Percentiles rank a stretch among this genome's conserved stretches.
These are phyloP conservation scores for Dermatemys mawii DNA, from an alignment of 2,113 vertebrate species.

Conservation along the genomic window DNA sequence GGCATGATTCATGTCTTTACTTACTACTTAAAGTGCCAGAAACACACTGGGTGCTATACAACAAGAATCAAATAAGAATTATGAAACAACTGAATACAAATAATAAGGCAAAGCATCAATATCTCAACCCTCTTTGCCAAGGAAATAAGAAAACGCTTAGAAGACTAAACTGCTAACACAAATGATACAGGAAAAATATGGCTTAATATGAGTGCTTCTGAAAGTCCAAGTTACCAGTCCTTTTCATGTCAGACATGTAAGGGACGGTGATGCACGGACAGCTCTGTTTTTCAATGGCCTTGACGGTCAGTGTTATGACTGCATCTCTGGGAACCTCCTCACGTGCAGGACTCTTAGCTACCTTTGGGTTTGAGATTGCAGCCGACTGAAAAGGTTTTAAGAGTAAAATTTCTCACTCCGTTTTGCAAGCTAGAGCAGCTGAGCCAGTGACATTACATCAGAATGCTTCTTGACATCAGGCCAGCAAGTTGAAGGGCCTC, in stretches of 20 bases:
- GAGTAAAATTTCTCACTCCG: neutral
- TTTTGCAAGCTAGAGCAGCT: neutral
- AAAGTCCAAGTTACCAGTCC: neutral
- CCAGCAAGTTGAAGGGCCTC: neutral
- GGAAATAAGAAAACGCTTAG: neutral
- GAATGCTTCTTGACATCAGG: neutral
- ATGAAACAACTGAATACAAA: neutral
- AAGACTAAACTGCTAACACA: neutral
- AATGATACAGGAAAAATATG: neutral
- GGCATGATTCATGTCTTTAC: neutral
- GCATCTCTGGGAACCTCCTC: neutral
- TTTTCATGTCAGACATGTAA: rapidly evolving
- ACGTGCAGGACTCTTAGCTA: neutral
- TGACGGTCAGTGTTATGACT: neutral
- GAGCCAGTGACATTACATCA: neutral
- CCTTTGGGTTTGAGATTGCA: neutral
- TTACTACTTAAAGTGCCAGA: neutral
- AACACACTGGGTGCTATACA: neutral
- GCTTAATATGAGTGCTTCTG: neutral
- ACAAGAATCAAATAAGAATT: neutral
- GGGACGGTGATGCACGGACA: neutral
- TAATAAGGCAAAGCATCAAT: neutral
- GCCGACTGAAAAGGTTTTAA: neutral
- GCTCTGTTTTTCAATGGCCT: neutral
- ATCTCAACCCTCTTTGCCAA: neutral